Conservation (phyloP, 2,888 invertebrate species). For the Chalcosyrphus nemorum region DNA sequence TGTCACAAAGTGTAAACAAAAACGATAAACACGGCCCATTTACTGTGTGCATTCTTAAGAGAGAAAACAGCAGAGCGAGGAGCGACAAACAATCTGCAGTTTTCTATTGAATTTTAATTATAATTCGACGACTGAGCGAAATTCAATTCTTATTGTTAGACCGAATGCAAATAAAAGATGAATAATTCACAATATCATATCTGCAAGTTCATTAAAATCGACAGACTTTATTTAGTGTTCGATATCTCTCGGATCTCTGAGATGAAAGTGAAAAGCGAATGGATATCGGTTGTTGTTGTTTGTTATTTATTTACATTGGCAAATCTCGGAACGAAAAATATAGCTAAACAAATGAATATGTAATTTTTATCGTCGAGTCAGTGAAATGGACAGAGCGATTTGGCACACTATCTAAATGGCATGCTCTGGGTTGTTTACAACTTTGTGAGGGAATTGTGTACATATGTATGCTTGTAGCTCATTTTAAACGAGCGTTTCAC, state of each 20-base stretch:
- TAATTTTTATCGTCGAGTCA: neutral
- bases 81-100: neutral
- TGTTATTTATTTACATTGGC: neutral
- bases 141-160: constrained; percentile 5
- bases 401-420: neutral
- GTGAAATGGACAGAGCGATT: neutral
- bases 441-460: neutral
- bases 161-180: neutral
- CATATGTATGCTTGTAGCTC: neutral
- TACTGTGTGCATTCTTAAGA: neutral
- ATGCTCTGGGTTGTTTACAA: neutral
- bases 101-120: neutral
- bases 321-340: neutral
- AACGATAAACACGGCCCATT: neutral
- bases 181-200: neutral
- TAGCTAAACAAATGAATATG: neutral
- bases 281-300: neutral
- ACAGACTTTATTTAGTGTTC: too few relatives aligned
- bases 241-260: neutral
- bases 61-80: neutral
- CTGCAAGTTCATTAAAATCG: neutral
- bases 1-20: neutral
- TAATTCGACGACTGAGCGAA: neutral
- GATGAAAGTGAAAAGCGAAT: constrained; percentile 9
- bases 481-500: neutral